Conservation (phyloP, 2,797 vertebrate species). For the Microchirus variegatus region DNA sequence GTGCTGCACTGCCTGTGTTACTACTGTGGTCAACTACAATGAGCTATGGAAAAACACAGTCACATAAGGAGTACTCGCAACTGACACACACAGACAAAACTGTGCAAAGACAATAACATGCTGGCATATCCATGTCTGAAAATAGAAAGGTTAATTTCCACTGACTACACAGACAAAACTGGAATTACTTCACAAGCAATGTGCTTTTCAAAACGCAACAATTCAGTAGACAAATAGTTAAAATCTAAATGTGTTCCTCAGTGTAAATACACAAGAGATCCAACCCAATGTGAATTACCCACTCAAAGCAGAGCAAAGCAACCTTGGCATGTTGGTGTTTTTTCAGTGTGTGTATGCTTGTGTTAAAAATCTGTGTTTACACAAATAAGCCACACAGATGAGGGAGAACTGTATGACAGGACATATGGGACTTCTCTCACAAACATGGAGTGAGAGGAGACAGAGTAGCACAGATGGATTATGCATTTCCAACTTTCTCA, state of each 20-base stretch:
- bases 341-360: conserved; percentile 4
- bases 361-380: conserved; percentile 52
- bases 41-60: conserved; percentile 73
- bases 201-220: background rate
- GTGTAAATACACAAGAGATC: conserved; percentile 38
- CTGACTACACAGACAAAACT: background rate
- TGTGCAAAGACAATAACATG: conserved; percentile 38
- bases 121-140: conserved; percentile 28
- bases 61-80: conserved; percentile 50
- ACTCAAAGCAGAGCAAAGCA: conserved; percentile 35
- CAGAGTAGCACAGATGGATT: conserved; percentile 31
- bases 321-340: conserved; percentile 25
- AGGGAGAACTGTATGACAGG: conserved; percentile 40
- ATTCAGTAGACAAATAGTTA: conserved; percentile 17
- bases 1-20: conserved; percentile 47
- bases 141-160: conserved; percentile 40
- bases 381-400: conserved; percentile 47
- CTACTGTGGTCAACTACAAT: conserved; percentile 61
- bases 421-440: conserved; percentile 42
- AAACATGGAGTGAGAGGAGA: conserved; percentile 1
- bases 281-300: conserved; percentile 25
- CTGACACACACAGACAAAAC: conserved; percentile 33
- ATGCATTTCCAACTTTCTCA: conserved; percentile 30
- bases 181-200: conserved; percentile 2
- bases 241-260: conserved; percentile 12